These are phyloP conservation scores for Gorsachius goisagi DNA, from an alignment of 2,113 vertebrate genomes.

Conservation along the genomic window DNA sequence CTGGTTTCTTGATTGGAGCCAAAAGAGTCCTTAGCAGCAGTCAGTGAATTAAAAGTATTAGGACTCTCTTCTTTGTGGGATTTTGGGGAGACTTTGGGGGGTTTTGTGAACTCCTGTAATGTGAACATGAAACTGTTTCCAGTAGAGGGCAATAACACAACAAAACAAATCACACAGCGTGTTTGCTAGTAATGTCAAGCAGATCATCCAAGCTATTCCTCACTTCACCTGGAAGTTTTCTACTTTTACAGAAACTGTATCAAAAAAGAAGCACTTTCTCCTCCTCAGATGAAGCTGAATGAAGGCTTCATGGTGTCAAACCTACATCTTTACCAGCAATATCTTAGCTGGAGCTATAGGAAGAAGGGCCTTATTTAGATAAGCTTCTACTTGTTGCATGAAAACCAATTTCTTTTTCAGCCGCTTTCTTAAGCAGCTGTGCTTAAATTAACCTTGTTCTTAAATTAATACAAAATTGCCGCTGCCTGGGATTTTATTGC, in stretches of 20 bases:
- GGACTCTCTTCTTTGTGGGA: not conserved
- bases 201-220: not conserved
- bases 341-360: not conserved
- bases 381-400: not conserved
- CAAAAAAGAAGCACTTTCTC: not conserved
- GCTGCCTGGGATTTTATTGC: not conserved
- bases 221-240: not conserved
- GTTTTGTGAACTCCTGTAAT: not conserved
- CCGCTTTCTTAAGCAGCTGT: not conserved
- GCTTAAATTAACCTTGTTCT: not conserved
- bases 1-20: not conserved
- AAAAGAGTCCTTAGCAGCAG: not conserved
- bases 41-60: not conserved
- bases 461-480: not conserved
- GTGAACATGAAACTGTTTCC: not conserved
- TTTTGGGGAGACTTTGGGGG: not conserved
- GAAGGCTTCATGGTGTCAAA: not conserved
- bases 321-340: not conserved
- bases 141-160: constrained; percentile 41
- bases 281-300: not conserved
- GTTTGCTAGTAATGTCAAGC: not conserved
- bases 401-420: not conserved
- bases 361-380: not conserved
- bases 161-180: not conserved
- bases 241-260: not conserved